Percentiles rank a stretch among this genome's conserved stretches.
These are phyloP conservation scores for Antrozous pallidus DNA, from an alignment of 2,797 vertebrate species.

Conservation along the genomic window DNA sequence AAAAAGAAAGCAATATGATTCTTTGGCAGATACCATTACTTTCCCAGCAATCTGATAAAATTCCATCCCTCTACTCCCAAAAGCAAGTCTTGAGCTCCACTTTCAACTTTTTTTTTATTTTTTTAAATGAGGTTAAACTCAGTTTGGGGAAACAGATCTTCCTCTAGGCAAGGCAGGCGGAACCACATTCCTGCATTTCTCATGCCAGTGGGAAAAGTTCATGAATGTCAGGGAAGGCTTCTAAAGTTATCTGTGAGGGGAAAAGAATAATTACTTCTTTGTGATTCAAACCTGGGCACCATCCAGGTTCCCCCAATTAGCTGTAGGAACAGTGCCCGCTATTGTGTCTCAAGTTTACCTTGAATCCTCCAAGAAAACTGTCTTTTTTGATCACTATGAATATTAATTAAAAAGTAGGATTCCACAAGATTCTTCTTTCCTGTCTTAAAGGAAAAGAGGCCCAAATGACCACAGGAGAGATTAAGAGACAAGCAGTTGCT, in stretches of 20 bases:
- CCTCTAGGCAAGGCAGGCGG: background rate
- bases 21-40: slow-evolving; percentile 13
- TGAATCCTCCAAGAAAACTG: background rate
- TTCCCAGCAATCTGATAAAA: slow-evolving; percentile 53
- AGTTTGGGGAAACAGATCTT: slow-evolving; percentile 49
- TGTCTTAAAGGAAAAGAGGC: background rate
- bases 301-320: slow-evolving; percentile 75
- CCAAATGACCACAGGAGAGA: background rate
- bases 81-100: slow-evolving; percentile 7
- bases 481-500: background rate
- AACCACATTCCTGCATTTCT: slow-evolving; percentile 52
- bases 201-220: slow-evolving; percentile 71
- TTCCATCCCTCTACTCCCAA: background rate
- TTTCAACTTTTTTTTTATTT: background rate
- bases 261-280: slow-evolving; percentile 72
- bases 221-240: slow-evolving; percentile 71
- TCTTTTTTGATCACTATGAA: slow-evolving; percentile 42
- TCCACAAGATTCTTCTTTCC: background rate
- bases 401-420: slow-evolving; percentile 7
- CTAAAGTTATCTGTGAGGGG: slow-evolving; percentile 74
- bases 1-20: slow-evolving; percentile 19
- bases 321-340: slow-evolving; percentile 28
- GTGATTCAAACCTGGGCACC: slow-evolving; percentile 74
- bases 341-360: slow-evolving; percentile 50
- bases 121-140: background rate